Base-by-base conservation (phyloP, 2,113 vertebrate genomes). In the Sterrhoptilus dennistouni region DNA sequence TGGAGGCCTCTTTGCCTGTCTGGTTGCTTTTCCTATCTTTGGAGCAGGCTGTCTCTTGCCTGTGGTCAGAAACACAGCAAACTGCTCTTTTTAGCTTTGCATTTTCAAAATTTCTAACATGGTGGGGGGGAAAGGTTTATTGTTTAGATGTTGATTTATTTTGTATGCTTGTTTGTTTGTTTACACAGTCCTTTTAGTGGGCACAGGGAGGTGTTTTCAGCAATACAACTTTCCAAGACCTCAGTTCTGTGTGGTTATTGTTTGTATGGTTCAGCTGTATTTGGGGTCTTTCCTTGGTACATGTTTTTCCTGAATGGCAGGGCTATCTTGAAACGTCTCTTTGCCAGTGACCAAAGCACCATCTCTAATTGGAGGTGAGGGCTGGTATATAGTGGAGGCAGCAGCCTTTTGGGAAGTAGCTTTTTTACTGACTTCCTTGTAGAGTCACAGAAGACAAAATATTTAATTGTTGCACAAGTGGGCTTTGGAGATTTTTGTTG, bases 211-310 rank as follows among this genome's bases (percentile, higher is more conserved):
- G 69, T 93, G 88, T 96, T 95, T 92, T 96, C 90, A 96, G 93
- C 96, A 96, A 97, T 96, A 95, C 92, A 84, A 95, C 87, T 94
- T 96, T 96, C 90, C 18, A 35, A 96, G 95, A 97, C 96, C 95
- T 97, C 94, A 93, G 91, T 95, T 97, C 94, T 93, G 90, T 97
- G 93, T 83, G 52, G 83, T 91, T 93, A 59, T 44, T 79, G 59
- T 96, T 90, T 75, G 83, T 94, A 77, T 59, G 83, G 78, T 77
- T 92, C 76, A 88, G 79, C 90, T 91, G 83, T 95, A 60, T 77
- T 86, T 93, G 92, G 77, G 69, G 45, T 95, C 83, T 96, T 96
- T 92, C 76, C 59, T 91, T 87, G 87, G 50, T 71, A 84, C 3
- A 3, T 91, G 82, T 77, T 88, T 97, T 87, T 85, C 69, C 87